Evolutionary conservation across 2,113 vertebrate genomes (phyloP).

Genomic region (Strix aluco): DNA sequence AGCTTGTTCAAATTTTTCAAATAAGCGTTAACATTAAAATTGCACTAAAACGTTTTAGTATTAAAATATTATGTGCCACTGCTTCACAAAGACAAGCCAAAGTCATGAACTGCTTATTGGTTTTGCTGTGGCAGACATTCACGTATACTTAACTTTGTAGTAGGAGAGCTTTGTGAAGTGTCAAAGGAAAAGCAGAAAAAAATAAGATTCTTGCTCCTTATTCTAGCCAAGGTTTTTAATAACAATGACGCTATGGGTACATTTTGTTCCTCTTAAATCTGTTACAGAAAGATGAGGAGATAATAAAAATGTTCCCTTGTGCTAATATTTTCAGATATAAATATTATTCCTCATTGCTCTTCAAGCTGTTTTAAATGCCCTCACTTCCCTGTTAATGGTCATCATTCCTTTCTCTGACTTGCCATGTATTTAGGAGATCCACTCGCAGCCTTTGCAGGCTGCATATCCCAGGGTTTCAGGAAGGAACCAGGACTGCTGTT

Average conservation of each 20-base stretch:
- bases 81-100: neutral
- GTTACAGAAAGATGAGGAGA: neutral
- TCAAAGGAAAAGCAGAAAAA: constrained; percentile 17
- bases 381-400: neutral
- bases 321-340: neutral
- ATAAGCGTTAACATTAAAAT: neutral
- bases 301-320: neutral
- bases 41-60: neutral
- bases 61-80: neutral
- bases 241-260: neutral
- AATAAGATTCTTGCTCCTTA: neutral
- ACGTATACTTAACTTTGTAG: neutral
- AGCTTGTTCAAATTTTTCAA: neutral
- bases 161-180: neutral
- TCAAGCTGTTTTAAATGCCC: neutral
- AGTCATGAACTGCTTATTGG: neutral
- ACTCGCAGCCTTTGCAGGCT: neutral
- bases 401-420: neutral
- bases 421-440: neutral
- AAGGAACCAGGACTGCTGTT: neutral
- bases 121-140: neutral
- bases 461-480: neutral
- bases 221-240: constrained; percentile 1
- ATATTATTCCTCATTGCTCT: neutral
- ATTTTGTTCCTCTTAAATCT: constrained; percentile 5